A percentile compares a stretch with the other conserved stretches of the same genome.
These are phyloP conservation scores for Heterotilapia buettikoferi DNA, from an alignment of 2,113 vertebrate species.

Conservation along the genomic window DNA sequence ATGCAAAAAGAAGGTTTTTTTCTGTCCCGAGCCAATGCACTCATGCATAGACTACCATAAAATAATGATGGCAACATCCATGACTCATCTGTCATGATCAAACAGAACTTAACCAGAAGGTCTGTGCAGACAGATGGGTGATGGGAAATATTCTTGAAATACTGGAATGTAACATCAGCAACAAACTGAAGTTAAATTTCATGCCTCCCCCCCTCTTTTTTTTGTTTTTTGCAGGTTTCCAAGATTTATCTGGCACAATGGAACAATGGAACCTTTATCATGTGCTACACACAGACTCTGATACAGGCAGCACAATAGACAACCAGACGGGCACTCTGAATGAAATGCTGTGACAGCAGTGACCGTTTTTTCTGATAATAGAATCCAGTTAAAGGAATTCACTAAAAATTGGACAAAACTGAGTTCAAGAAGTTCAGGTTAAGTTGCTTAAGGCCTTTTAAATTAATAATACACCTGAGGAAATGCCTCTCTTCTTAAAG, in stretches of 20 bases:
- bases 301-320: neutral
- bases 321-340: neutral
- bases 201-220: rapidly evolving
- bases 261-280: neutral
- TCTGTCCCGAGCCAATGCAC: neutral
- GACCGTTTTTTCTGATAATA: neutral
- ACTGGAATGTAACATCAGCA: neutral
- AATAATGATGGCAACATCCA: neutral
- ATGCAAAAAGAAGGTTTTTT: neutral
- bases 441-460: neutral
- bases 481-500: neutral
- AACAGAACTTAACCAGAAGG: neutral
- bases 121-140: neutral
- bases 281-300: neutral
- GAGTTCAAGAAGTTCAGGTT: neutral
- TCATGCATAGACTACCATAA: neutral
- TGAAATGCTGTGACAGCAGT: neutral
- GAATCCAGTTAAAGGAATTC: neutral
- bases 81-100: neutral
- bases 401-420: neutral
- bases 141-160: neutral
- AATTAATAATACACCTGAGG: neutral
- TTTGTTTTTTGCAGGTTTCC: neutral
- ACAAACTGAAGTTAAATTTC: neutral
- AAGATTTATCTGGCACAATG: neutral